Base-by-base conservation (phyloP, 2,113 vertebrate genomes). In the Nipponia nippon region DNA sequence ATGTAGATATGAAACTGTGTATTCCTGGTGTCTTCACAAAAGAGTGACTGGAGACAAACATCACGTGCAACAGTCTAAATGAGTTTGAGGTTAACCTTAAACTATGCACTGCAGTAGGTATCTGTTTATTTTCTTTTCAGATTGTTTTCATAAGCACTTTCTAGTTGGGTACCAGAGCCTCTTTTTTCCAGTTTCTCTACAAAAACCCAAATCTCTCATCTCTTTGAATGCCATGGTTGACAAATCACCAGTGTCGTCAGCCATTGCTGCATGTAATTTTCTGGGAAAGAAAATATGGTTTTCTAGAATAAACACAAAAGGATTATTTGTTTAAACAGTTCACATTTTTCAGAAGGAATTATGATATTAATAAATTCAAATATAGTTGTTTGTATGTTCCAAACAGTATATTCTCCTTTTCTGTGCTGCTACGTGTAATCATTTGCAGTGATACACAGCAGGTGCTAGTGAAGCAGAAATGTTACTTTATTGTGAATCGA, bases 271-370 rank as follows among this genome's bases (percentile, higher is more conserved):
- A 3, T 52, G 42, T 20, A 70, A 65, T 96, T 84, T 95, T 94
- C 36, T 88, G 63, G 29, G 58, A 88, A 93, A 81, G 47, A 90
- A 87, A 93, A 84, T 30, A 59, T 0, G 1, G 1, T 66, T 83
- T 92, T 87, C 65, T 49, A 67, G 56, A 92, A 87, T 40, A 95
- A 97, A 58, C 36, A 69, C 1, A 2, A 47, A 93, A 62, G 14
- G 26, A 87, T 94, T 90, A 83, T 63, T 95, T 94, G 21, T 59
- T 95, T 92, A 90, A 94, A 59, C 2, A 46, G 36, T 34, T 36
- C 11, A 55, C n/a, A 63, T 84, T 87, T 93, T 97, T 87, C 83
- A 71, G 76, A 87, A 84, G n/a, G n/a, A 89, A 89, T 78, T 78
- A 52, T 29, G 34, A 71, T 75, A 89, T 34, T 62, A 14, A 78